Evolutionary conservation across 2,113 vertebrate genomes (phyloP).

Genomic region (Ciconia boyciana): DNA sequence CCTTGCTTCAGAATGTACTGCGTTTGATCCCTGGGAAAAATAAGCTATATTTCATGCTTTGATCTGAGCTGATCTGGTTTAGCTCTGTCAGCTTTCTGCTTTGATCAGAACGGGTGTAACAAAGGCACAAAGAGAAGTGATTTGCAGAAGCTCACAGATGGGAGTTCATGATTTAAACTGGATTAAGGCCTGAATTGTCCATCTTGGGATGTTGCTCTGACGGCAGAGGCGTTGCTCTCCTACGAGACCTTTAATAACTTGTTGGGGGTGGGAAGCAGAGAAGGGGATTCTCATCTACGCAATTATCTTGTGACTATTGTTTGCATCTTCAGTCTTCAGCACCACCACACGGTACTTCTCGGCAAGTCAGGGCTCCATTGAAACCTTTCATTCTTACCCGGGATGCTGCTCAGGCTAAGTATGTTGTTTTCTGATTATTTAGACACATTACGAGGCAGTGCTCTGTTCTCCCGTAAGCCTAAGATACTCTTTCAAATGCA

Average conservation of each 20-base stretch:
- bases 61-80: not conserved
- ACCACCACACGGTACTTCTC: slow-evolving; percentile 32
- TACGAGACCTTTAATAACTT: not conserved
- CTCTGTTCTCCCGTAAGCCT: not conserved
- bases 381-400: slow-evolving; percentile 92
- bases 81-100: not conserved
- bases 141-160: not conserved
- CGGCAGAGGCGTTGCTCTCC: not conserved
- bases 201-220: not conserved
- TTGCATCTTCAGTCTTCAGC: slow-evolving; percentile 59
- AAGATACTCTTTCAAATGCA: not conserved
- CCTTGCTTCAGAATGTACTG: not conserved
- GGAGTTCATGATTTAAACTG: not conserved
- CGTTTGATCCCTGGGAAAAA: not conserved
- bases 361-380: slow-evolving; percentile 68
- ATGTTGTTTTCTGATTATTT: not conserved
- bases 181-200: not conserved
- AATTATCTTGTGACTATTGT: not conserved
- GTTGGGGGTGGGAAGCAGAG: not conserved
- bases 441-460: not conserved
- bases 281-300: not conserved
- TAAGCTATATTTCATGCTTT: not conserved
- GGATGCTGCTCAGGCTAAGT: slow-evolving; percentile 84
- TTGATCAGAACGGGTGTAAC: not conserved
- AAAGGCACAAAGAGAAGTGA: not conserved